Evolutionary conservation across 2,797 vertebrate genomes (phyloP).

Genomic region (Pogoniulus pusillus): DNA sequence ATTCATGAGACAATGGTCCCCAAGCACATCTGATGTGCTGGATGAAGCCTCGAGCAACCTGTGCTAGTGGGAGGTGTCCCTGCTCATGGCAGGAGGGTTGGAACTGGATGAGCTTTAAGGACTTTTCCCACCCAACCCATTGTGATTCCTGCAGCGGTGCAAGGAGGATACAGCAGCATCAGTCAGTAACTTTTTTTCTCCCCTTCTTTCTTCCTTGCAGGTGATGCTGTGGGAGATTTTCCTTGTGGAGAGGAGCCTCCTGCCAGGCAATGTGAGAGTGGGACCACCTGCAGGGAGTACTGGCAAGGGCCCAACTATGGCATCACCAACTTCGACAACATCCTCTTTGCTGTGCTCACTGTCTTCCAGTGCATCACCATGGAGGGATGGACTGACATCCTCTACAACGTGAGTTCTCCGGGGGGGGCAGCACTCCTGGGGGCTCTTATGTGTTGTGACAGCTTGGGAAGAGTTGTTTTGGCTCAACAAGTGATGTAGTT

Average conservation of each 20-base stretch:
- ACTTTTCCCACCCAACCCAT: too few species aligned
- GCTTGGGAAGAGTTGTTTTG: not conserved
- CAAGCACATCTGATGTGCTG: too few species aligned
- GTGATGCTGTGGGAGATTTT: constrained; percentile 83
- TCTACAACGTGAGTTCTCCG: constrained; percentile 89
- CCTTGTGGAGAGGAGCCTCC: constrained; percentile 88
- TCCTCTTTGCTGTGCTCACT: constrained; percentile 94
- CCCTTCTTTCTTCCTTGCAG: constrained; percentile 48
- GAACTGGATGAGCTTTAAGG: too few species aligned
- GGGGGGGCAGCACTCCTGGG: not conserved
- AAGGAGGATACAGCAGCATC: not conserved
- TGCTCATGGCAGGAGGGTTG: too few species aligned
- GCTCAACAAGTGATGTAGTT: accelerated
- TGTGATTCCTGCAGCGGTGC: not conserved
- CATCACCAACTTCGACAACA: constrained; percentile 99
- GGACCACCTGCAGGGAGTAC: constrained; percentile 83
- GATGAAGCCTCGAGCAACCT: too few species aligned
- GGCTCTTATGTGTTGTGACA: accelerated
- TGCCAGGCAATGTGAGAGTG: constrained; percentile 84
- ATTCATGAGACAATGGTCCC: too few species aligned
- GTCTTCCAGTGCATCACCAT: constrained; percentile 99
- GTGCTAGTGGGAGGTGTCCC: too few species aligned
- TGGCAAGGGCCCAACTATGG: constrained; percentile 96
- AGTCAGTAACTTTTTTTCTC: not conserved
- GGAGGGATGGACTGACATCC: constrained; percentile 96